A percentile compares a stretch with the other conserved stretches of the same genome.
phyloP scores from a whole-genome alignment of 2,113 vertebrate species.

The Gymnarchus niloticus region DNA sequence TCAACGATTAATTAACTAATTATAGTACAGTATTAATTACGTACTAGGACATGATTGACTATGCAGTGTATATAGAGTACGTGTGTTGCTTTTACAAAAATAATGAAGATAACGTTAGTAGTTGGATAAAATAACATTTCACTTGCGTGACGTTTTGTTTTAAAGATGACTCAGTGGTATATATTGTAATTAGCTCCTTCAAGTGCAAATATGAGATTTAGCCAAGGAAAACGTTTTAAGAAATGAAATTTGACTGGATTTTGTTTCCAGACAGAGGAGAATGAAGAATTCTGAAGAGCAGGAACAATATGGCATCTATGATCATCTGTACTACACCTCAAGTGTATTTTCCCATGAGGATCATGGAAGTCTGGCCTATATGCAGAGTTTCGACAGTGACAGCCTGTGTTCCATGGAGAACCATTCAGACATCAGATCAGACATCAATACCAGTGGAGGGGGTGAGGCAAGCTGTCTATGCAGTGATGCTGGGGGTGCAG shows the following conservation, averaged over 20 bases:
- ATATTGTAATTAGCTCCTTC: neutral
- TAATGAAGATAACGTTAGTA: neutral
- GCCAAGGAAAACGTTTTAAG: neutral
- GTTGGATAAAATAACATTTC: neutral
- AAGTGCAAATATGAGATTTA: too few species aligned
- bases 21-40: too few species aligned
- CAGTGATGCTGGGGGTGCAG: neutral
- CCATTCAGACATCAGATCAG: constrained; percentile 12
- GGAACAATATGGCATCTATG: neutral
- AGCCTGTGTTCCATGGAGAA: neutral
- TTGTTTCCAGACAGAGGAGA: neutral
- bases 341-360: neutral
- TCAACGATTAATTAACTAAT: neutral
- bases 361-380: neutral
- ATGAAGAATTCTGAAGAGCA: constrained; percentile 10
- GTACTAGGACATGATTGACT: neutral
- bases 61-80: neutral
- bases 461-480: neutral
- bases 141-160: neutral
- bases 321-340: neutral
- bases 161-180: neutral
- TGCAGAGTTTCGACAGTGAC: constrained; percentile 5
- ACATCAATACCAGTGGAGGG: constrained; percentile 14
- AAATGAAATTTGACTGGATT: neutral
- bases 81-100: neutral